Evolutionary conservation across 2,888 invertebrate species (phyloP).

Genomic region (Chalcis sispes): DNA sequence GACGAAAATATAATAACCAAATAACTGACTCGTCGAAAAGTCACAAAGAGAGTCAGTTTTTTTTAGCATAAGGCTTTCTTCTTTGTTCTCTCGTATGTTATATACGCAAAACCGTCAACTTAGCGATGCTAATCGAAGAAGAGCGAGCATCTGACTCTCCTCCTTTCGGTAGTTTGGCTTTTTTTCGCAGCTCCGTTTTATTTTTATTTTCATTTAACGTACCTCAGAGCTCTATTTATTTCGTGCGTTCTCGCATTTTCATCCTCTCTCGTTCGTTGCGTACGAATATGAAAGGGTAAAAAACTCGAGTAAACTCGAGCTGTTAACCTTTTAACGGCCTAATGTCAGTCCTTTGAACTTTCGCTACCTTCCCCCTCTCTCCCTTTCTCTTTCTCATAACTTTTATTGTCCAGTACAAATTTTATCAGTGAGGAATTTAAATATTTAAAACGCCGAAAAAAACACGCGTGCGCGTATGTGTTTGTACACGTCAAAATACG

Average conservation of each 20-base stretch:
- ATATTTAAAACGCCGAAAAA: constrained; percentile 19
- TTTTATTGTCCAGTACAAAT: constrained; percentile 27
- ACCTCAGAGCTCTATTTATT: not conserved
- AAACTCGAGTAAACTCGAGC: constrained; percentile 53
- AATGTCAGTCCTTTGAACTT: constrained; percentile 35
- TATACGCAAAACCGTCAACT: constrained; percentile 19
- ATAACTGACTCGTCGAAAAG: not conserved
- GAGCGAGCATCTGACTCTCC: not conserved
- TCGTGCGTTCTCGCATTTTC: not conserved
- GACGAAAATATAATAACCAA: constrained; percentile 4
- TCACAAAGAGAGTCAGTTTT: not conserved
- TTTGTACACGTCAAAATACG: constrained; percentile 19
- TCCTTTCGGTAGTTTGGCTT: not conserved
- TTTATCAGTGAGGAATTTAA: constrained; percentile 23
- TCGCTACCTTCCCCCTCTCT: too few species aligned
- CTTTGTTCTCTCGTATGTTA: not conserved
- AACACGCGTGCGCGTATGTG: too few species aligned
- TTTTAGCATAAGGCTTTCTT: too few species aligned
- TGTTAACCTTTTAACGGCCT: constrained; percentile 52
- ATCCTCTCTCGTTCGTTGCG: constrained; percentile 8
- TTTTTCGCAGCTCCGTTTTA: not conserved
- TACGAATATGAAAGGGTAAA: constrained; percentile 48
- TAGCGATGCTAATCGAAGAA: constrained; percentile 38
- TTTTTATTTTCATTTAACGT: not conserved
- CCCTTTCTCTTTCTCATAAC: too few species aligned